These are phyloP conservation scores for Notechis scutatus DNA, from an alignment of 2,113 vertebrate species.

Conservation along the genomic window DNA sequence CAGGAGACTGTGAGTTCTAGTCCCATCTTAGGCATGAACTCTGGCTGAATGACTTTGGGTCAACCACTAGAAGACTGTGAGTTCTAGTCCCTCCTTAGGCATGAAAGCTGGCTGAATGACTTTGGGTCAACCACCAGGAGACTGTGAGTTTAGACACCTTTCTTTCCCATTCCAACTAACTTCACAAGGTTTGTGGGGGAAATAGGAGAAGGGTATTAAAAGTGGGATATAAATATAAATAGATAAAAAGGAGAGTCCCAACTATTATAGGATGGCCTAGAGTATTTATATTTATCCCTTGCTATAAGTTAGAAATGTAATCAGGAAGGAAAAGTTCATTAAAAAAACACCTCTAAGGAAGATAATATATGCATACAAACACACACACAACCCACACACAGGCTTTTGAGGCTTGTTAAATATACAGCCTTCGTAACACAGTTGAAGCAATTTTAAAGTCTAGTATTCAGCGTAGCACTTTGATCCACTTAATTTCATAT, in stretches of 20 bases:
- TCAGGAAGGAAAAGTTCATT: conserved; percentile 48
- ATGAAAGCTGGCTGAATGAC: no score
- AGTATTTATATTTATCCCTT: conserved; percentile 49
- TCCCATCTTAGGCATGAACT: no score
- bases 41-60: no score
- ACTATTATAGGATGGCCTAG: conserved; percentile 13
- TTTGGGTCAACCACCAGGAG: no score
- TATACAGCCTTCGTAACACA: conserved; percentile 15
- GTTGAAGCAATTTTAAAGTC: conserved; percentile 5
- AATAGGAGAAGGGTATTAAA: neutral
- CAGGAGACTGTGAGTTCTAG: no score
- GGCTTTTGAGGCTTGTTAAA: conserved; percentile 32
- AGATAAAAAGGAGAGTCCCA: conserved; percentile 27
- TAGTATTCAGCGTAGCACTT: conserved; percentile 11
- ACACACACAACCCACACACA: neutral
- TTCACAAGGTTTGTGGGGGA: neutral
- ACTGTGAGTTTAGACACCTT: neutral
- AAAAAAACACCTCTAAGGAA: conserved; percentile 19
- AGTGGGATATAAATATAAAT: neutral
- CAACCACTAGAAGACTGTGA: neutral
- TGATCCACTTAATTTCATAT: conserved; percentile 20
- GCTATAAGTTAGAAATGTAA: conserved; percentile 52
- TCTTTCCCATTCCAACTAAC: neutral
- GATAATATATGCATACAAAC: neutral
- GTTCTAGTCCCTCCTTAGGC: neutral